phyloP scores from a whole-genome alignment of 2,888 invertebrate species.

The Nomada lathburiana region DNA sequence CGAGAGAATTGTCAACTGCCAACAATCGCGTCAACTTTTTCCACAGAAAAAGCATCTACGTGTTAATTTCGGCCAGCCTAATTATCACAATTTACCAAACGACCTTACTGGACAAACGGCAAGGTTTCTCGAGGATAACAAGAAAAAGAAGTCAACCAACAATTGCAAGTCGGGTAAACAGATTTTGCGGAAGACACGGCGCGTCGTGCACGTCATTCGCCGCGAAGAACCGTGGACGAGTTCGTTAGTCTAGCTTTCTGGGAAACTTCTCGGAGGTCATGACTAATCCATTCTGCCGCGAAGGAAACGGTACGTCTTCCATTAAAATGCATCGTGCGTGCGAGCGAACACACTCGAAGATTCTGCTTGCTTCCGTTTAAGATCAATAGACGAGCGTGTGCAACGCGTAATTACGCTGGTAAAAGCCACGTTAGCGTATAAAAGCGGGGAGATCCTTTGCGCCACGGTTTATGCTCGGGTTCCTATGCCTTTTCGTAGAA shows the following conservation, averaged over 20 bases:
- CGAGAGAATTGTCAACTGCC: too few relatives aligned
- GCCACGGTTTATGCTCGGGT: not conserved
- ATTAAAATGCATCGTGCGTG: conserved; percentile 57
- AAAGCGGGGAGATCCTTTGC: conserved; percentile 17
- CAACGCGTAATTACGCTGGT: conserved; percentile 29
- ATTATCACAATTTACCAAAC: too few relatives aligned
- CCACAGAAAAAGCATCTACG: too few relatives aligned
- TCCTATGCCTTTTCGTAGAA: conserved; percentile 2
- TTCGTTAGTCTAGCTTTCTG: conserved; percentile 67
- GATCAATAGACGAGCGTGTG: conserved; percentile 51
- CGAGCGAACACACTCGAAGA: conserved; percentile 33
- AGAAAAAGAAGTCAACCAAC: not conserved
- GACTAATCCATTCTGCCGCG: conserved; percentile 62
- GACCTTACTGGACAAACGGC: too few relatives aligned
- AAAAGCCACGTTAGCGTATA: conserved; percentile 6
- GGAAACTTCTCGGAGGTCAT: conserved; percentile 66
- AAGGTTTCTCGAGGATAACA: too few relatives aligned
- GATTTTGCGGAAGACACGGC: conserved; percentile 22
- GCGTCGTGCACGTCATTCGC: conserved; percentile 38
- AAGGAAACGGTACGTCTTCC: conserved; percentile 57
- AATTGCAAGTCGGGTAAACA: not conserved
- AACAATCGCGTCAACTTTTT: too few relatives aligned
- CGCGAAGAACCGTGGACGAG: conserved; percentile 47
- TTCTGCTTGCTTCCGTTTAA: conserved; percentile 45
- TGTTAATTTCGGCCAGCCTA: too few relatives aligned